Evolutionary conservation across 1,140 invertebrate species (phyloP).

Genomic region (Drosophila grimshawi): DNA sequence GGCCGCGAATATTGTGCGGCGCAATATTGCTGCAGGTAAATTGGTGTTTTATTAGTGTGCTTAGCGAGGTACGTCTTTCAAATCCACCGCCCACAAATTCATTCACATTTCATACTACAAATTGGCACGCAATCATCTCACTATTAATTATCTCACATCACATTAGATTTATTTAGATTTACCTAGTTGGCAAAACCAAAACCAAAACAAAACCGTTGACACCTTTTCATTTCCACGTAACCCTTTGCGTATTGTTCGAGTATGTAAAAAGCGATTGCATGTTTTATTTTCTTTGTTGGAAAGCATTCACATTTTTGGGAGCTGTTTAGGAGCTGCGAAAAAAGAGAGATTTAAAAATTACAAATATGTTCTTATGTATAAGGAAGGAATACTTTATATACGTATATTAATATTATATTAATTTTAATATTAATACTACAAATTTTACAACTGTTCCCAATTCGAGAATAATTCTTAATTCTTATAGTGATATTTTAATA

Average conservation of each 20-base stretch:
- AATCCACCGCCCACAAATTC: slow-evolving; percentile 63
- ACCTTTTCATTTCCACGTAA: slow-evolving; percentile 36
- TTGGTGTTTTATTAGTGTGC: slow-evolving; percentile 82
- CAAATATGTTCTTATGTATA: too few relatives aligned
- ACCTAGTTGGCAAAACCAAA: slow-evolving; percentile 25
- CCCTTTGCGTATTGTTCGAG: slow-evolving; percentile 39
- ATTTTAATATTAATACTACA: too few relatives aligned
- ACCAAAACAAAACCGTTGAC: slow-evolving; percentile 8
- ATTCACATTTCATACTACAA: slow-evolving; percentile 45
- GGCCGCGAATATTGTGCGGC: slow-evolving; percentile 80
- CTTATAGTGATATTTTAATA: too few relatives aligned
- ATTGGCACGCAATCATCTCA: slow-evolving; percentile 66
- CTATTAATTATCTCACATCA: slow-evolving; percentile 41
- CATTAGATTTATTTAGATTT: slow-evolving; percentile 68
- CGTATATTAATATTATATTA: too few relatives aligned
- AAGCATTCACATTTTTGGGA: slow-evolving; percentile 5
- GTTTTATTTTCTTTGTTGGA: slow-evolving; percentile 12
- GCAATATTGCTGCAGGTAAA: slow-evolving; percentile 83
- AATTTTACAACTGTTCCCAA: too few relatives aligned
- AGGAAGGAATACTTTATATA: too few relatives aligned
- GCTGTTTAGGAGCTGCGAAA: neutral
- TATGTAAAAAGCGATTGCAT: slow-evolving; percentile 49
- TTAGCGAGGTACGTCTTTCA: slow-evolving; percentile 81
- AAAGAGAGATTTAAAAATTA: neutral
- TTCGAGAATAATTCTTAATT: too few relatives aligned